Evolutionary conservation across 2,113 vertebrate genomes (phyloP).

Genomic region (Caranx melampygus): DNA sequence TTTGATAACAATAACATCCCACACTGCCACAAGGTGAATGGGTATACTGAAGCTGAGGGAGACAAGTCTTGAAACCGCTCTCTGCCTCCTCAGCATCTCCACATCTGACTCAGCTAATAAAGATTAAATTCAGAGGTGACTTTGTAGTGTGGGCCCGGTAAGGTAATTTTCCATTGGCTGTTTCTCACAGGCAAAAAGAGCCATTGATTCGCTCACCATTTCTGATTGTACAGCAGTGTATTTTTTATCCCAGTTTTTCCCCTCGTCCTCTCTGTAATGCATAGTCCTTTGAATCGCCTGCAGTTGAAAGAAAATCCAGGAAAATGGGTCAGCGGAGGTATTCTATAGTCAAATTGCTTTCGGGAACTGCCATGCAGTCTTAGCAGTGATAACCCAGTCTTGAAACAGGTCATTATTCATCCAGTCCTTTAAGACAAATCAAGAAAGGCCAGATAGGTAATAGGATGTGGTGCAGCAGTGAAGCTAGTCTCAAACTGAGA

Average conservation of each 20-base stretch:
- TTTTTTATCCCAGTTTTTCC: slow-evolving; percentile 51
- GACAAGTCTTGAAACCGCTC: slow-evolving; percentile 59
- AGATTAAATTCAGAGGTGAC: slow-evolving; percentile 76
- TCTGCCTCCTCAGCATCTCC: slow-evolving; percentile 78
- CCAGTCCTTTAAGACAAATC: slow-evolving; percentile 35
- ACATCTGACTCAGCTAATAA: slow-evolving; percentile 78
- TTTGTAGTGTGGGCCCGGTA: slow-evolving; percentile 59
- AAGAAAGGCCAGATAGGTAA: slow-evolving; percentile 11
- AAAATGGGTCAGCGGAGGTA: slow-evolving; percentile 76
- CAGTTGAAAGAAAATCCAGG: slow-evolving; percentile 67
- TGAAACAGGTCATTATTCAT: slow-evolving; percentile 34
- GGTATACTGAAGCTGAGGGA: slow-evolving; percentile 19
- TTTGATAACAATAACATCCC: slow-evolving; percentile 38
- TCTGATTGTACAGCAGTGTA: slow-evolving; percentile 32
- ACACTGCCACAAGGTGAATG: slow-evolving; percentile 20
- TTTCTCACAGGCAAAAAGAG: slow-evolving; percentile 44
- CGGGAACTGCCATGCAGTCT: slow-evolving; percentile 39
- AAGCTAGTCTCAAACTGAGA: slow-evolving; percentile 3
- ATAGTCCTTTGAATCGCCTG: slow-evolving; percentile 57
- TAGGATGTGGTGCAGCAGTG: background rate
- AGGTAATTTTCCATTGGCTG: slow-evolving; percentile 67
- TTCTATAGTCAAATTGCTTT: slow-evolving; percentile 64
- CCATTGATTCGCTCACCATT: slow-evolving; percentile 60
- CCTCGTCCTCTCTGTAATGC: slow-evolving; percentile 48
- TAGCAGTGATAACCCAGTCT: slow-evolving; percentile 39